Base-by-base conservation (phyloP, 2,888 invertebrate genomes). In the Atrina japonica region DNA sequence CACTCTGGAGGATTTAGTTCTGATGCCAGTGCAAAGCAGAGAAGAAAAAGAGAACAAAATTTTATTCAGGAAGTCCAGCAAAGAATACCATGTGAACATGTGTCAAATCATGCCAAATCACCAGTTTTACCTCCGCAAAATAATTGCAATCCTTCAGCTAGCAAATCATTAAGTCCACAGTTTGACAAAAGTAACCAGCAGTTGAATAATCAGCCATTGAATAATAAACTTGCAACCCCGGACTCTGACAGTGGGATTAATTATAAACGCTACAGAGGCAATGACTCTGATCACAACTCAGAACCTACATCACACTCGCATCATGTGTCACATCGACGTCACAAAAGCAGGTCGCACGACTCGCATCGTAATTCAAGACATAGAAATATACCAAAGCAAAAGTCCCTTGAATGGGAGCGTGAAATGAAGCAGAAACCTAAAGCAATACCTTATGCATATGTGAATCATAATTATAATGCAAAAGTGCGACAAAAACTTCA, bases 251-350 rank as follows among this genome's bases (percentile, higher is more conserved):
- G 82, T 80, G 83, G 83, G 63, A 59, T 81, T 47, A 76, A 79
- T 53, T 77, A 75, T 63, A 76, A 75, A 47, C 75, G 73, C 56
- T 66, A 63, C 16, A 71, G 78, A 23, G 75, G 76, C 9, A 78
- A 81, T 75, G 87, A 88, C 66, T 83, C 85, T 0, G 86, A 88
- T 71, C 86, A 87, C 50, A 84, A 86, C 69, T 87, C 87, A 0
- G 87, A 88, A 63, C 85, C 87, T 6, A 81, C 84, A 2, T 72
- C 77, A 35, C 63, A 63, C 18, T 82, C 82, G 58, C 76, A n/a
- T n/a, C n/a, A 82, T 9, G 82, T 82, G 50, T 69, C 72, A 29
- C 77, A 78, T 35, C 83, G 82, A 63, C 74, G 82, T 18, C 82
- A 82, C 65, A 78, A 76, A 47, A 71, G 72, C 27, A 73, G 70